phyloP scores from a whole-genome alignment of 1,140 invertebrate genomes.

The Battus philenor region DNA sequence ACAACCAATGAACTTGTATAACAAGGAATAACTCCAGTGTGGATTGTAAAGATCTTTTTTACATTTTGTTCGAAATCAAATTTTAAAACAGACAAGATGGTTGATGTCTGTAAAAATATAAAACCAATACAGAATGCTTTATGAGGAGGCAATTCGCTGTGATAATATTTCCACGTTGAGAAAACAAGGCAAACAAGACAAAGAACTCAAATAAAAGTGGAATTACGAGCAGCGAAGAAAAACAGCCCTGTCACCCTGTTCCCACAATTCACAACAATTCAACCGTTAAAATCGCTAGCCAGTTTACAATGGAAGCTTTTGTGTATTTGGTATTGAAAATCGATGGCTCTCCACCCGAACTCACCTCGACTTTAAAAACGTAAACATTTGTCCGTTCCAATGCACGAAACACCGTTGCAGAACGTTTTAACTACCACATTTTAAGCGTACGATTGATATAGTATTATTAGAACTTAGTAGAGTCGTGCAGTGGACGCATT shows the following conservation, averaged over 20 bases:
- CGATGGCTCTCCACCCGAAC: slow-evolving; percentile 1
- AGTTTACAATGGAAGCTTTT: slow-evolving; percentile 10
- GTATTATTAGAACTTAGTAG: too few species aligned
- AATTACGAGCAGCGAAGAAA: slow-evolving; percentile 5
- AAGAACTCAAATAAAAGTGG: slow-evolving; percentile 1
- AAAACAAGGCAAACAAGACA: not conserved
- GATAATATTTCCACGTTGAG: not conserved
- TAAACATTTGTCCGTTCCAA: not conserved
- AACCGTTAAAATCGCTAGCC: slow-evolving; percentile 11
- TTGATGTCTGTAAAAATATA: too few species aligned
- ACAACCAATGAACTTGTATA: too few species aligned
- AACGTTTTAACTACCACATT: too few species aligned
- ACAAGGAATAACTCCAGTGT: too few species aligned
- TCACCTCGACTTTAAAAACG: not conserved
- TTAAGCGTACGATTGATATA: too few species aligned
- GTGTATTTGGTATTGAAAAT: slow-evolving; percentile 9
- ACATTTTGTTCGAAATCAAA: too few species aligned
- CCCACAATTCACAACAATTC: slow-evolving; percentile 14
- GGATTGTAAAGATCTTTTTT: too few species aligned
- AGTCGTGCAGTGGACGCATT: too few species aligned
- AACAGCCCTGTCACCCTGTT: not conserved
- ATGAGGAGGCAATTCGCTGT: too few species aligned
- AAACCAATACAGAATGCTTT: too few species aligned
- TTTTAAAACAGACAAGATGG: too few species aligned
- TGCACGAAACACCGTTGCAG: slow-evolving; percentile 1